Conservation (phyloP, 92 coral and sea anemone species). For the Siderastrea radians region DNA sequence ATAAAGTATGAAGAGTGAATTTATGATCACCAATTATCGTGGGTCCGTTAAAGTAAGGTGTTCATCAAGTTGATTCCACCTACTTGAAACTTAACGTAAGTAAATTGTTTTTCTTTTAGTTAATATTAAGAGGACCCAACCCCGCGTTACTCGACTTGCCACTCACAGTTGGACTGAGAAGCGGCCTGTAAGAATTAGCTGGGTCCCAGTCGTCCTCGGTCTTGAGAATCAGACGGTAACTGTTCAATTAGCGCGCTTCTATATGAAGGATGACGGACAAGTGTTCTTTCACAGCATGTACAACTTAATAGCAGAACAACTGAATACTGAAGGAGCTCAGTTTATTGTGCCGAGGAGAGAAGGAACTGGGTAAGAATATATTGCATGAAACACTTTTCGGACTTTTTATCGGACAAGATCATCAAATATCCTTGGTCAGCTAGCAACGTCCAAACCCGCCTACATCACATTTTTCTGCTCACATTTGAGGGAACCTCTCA, state of each 20-base stretch:
- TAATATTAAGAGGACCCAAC: constrained; percentile 7
- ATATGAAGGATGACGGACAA: background rate
- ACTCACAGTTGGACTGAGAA: constrained; percentile 12
- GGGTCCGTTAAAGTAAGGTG: too few species aligned
- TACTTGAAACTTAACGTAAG: too few species aligned
- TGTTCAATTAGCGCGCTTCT: constrained; percentile 38
- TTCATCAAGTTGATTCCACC: too few species aligned
- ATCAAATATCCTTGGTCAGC: too few species aligned
- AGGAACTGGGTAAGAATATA: constrained; percentile 38
- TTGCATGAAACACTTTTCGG: too few species aligned
- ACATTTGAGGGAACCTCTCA: too few species aligned
- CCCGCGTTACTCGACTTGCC: constrained; percentile 11
- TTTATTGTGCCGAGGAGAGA: constrained; percentile 41
- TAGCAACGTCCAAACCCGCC: too few species aligned
- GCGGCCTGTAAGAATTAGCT: background rate
- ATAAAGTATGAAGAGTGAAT: too few species aligned
- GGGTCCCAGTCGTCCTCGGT: constrained; percentile 38
- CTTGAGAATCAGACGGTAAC: constrained; percentile 1
- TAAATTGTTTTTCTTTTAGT: background rate
- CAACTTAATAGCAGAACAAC: constrained; percentile 5
- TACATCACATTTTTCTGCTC: too few species aligned
- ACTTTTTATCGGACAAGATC: background rate
- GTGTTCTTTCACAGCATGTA: constrained; percentile 35
- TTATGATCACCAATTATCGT: too few species aligned
- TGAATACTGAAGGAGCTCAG: constrained; percentile 28